Base-by-base conservation (phyloP, 2,888 invertebrate genomes). In the Drosophila putrida region DNA sequence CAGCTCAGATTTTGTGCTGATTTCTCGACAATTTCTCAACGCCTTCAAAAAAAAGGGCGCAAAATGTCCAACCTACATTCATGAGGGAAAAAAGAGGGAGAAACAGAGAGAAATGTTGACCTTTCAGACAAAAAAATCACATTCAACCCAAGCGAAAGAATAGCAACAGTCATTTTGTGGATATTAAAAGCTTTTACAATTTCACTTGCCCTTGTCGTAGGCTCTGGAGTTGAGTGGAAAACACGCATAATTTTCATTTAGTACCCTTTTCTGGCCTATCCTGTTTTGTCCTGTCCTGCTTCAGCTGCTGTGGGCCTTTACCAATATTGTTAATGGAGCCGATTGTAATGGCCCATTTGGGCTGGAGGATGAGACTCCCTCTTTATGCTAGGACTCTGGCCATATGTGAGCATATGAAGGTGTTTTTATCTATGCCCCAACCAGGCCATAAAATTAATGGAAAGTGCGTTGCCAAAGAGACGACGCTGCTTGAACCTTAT, bases 311-410 rank as follows among this genome's bases (percentile, higher is more conserved):
- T 36, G 11, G 36, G 49, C 60, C 70, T 65, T 76, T 51, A 54
- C 75, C 78, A 84, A 84, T 84, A 84, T 88, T 83, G 83, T 88
- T 88, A 84, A 84, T 84, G 84, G 83, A 80, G 58, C 70, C 79
- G 73, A 80, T 80, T 80, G 78, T 80, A 80, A 80, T 82, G 82
- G 71, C 47, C 82, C 61, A 51, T 60, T 69, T 54, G 55, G 58
- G 44, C 28, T 39, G 6, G 51, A 13, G 36, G 8, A 25, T 25
- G 35, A 36, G n/a, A 20, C 36, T 25, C 9, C 11, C 10, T 3
- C 27, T 25, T 15, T 43, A 53, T n/a, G 13, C 13, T 25, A 20
- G 5, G 70, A 25, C n/a, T 20, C 9, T 13, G 53, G 41, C 53
- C 86, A 82, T 72, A 75, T 80, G 88, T 64, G 67, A 25, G 50